phyloP scores from a whole-genome alignment of 2,888 invertebrate species.

The Eilema griseolum region DNA sequence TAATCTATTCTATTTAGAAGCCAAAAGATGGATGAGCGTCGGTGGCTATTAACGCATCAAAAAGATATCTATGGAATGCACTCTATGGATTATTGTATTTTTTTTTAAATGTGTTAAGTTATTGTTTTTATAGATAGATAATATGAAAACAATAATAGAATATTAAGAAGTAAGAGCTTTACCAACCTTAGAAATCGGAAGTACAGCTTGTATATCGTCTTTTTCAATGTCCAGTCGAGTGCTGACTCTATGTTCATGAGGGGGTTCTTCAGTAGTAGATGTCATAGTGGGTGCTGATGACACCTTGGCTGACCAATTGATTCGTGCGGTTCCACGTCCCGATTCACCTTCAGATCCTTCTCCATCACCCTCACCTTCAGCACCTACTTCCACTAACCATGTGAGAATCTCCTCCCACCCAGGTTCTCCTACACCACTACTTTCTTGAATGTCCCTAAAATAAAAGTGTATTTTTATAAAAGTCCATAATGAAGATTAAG shows the following conservation, averaged over 20 bases:
- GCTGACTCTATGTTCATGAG: conserved; percentile 89
- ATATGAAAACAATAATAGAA: neutral
- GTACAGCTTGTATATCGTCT: conserved; percentile 96
- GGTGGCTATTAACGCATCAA: too few relatives aligned
- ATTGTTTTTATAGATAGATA: neutral
- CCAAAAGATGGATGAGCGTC: too few relatives aligned
- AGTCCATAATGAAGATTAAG: conserved; percentile 9
- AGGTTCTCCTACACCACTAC: conserved; percentile 75
- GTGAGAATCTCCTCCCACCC: conserved; percentile 94
- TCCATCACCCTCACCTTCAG: conserved; percentile 88
- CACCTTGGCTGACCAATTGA: conserved; percentile 93
- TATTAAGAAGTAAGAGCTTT: neutral
- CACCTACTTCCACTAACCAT: conserved; percentile 96
- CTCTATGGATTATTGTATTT: too few relatives aligned
- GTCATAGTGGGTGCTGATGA: conserved; percentile 67
- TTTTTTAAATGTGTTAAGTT: too few relatives aligned
- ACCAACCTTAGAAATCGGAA: conserved; percentile 96
- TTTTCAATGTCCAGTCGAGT: conserved; percentile 96
- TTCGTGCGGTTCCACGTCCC: conserved; percentile 93
- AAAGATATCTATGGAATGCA: too few relatives aligned
- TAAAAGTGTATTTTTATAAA: neutral
- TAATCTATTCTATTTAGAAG: too few relatives aligned
- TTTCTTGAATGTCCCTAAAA: conserved; percentile 73
- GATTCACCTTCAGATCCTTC: conserved; percentile 84
- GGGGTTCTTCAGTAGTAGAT: conserved; percentile 77